These are phyloP conservation scores for Phalanger gymnotis DNA, from an alignment of 2,797 vertebrate genomes.

Conservation along the genomic window DNA sequence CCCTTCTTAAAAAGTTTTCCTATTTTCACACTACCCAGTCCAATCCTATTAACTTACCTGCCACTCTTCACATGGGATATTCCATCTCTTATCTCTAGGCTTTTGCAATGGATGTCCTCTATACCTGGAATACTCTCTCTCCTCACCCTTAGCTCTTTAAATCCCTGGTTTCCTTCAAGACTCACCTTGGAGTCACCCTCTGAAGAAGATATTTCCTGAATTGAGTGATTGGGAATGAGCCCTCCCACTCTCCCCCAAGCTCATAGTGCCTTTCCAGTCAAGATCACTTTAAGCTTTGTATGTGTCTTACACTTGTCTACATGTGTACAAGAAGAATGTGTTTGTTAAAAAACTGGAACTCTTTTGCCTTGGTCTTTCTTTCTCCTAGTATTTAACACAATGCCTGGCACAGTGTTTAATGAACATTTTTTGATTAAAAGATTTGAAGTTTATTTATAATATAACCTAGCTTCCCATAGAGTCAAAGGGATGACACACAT, in stretches of 20 bases:
- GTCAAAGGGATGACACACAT: not conserved
- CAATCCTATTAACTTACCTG: not conserved
- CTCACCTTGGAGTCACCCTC: not conserved
- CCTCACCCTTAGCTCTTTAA: not conserved
- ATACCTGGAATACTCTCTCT: not conserved
- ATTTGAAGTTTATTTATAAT: not conserved
- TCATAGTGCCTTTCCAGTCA: not conserved
- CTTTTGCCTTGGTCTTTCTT: not conserved
- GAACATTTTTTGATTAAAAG: not conserved
- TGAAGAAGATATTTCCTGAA: not conserved
- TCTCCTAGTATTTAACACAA: not conserved
- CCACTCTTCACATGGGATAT: not conserved
- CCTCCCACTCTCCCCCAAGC: not conserved
- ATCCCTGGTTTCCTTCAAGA: not conserved
- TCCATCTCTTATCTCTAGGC: not conserved
- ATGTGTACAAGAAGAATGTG: not conserved
- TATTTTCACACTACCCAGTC: not conserved
- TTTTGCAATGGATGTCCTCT: not conserved
- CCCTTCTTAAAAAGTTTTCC: not conserved
- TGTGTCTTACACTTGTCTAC: too few relatives aligned
- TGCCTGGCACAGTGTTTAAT: not conserved
- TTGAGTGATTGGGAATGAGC: not conserved
- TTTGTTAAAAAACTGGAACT: not conserved
- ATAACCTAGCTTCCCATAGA: not conserved
- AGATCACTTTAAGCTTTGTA: not conserved